These are phyloP conservation scores for Marisa cornuarietis DNA, from an alignment of 1,140 invertebrate genomes.

Conservation along the genomic window DNA sequence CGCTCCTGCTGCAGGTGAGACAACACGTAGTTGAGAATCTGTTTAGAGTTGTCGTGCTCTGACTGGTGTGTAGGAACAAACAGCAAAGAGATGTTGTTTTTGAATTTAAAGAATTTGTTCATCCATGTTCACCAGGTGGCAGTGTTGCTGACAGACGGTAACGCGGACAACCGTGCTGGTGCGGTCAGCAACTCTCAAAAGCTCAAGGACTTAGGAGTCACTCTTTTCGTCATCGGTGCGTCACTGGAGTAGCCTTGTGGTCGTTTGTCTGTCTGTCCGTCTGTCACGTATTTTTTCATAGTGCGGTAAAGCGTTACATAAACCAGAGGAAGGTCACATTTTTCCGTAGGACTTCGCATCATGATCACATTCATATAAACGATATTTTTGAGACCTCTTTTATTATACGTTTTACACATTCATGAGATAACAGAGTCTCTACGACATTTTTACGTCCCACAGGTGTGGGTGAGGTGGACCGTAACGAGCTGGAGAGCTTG, in stretches of 20 bases:
- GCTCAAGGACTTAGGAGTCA: conserved; percentile 43
- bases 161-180: conserved; percentile 29
- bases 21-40: too few relatives aligned
- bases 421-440: too few relatives aligned
- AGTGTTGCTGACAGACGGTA: conserved; percentile 48
- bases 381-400: too few relatives aligned
- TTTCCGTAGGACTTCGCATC: too few relatives aligned
- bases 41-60: too few relatives aligned
- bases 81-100: neutral
- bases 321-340: too few relatives aligned
- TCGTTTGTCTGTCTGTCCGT: too few relatives aligned
- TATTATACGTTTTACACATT: too few relatives aligned
- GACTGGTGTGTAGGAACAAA: neutral
- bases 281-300: too few relatives aligned
- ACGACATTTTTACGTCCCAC: neutral
- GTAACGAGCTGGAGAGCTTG: conserved; percentile 28
- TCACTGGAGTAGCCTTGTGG: neutral
- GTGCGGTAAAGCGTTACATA: too few relatives aligned
- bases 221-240: conserved; percentile 48
- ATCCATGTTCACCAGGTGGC: conserved; percentile 35
- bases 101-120: too few relatives aligned
- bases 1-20: neutral
- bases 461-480: conserved; percentile 39
- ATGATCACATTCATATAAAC: too few relatives aligned
- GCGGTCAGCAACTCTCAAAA: conserved; percentile 34